Percentiles rank a stretch among this genome's conserved stretches.
phyloP scores from a whole-genome alignment of 2,113 vertebrate genomes.

The Okapia johnstoni region DNA sequence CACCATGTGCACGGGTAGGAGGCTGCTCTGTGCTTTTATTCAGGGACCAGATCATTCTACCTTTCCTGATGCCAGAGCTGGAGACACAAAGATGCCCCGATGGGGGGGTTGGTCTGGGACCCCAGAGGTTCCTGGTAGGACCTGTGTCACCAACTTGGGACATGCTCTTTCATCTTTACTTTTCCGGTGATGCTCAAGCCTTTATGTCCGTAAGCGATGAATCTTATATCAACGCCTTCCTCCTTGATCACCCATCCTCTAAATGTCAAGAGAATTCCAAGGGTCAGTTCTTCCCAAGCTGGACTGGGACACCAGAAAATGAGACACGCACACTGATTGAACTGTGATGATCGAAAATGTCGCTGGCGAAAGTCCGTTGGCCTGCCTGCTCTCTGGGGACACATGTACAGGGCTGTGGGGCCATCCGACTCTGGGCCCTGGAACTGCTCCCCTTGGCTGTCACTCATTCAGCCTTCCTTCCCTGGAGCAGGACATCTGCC shows the following conservation, averaged over 20 bases:
- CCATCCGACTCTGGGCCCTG: not conserved
- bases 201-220: not conserved
- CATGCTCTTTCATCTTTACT: not conserved
- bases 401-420: too few species aligned
- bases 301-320: not conserved
- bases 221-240: not conserved
- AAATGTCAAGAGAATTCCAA: not conserved
- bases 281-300: not conserved
- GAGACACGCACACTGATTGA: too few species aligned
- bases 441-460: not conserved
- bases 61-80: not conserved
- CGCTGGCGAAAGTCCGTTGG: not conserved
- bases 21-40: not conserved
- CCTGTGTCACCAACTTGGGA: not conserved
- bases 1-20: rapidly evolving
- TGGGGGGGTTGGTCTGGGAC: not conserved
- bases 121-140: not conserved
- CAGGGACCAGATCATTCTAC: not conserved
- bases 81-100: not conserved
- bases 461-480: not conserved
- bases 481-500: not conserved
- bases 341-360: not conserved
- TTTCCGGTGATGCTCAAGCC: too few species aligned
- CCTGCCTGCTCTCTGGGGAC: not conserved
- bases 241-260: not conserved